These are phyloP conservation scores for Eumeta japonica DNA, from an alignment of 1,140 invertebrate species.

Conservation along the genomic window DNA sequence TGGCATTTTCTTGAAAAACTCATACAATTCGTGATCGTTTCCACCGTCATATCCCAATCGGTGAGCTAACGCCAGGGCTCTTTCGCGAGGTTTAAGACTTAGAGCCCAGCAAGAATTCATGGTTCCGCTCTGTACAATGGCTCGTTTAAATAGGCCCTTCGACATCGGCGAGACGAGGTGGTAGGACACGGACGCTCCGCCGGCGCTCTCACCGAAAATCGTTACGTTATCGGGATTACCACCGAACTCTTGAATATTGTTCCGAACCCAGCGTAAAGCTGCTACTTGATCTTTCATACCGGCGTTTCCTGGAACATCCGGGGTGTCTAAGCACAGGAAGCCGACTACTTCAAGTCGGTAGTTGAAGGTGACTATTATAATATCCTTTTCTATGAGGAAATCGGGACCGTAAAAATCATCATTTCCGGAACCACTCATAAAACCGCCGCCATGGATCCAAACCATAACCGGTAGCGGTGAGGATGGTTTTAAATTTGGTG, in stretches of 20 bases:
- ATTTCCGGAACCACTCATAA: conserved; percentile 27
- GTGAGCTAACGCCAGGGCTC: conserved; percentile 22
- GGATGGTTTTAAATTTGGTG: conserved; percentile 24
- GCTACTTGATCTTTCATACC: conserved; percentile 37
- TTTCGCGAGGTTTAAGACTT: conserved; percentile 17
- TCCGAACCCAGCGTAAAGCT: conserved; percentile 33
- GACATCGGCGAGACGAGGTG: conserved; percentile 60
- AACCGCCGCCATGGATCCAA: conserved; percentile 57
- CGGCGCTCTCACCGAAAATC: conserved; percentile 73
- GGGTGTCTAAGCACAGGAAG: conserved; percentile 51
- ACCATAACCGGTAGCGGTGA: conserved; percentile 44
- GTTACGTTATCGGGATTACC: conserved; percentile 73
- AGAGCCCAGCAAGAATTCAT: conserved; percentile 20
- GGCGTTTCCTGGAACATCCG: conserved; percentile 42
- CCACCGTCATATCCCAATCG: conserved; percentile 21
- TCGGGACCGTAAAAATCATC: conserved; percentile 59
- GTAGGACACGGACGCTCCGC: conserved; percentile 58
- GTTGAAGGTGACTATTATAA: conserved; percentile 69
- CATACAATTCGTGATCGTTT: conserved; percentile 18
- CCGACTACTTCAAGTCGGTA: conserved; percentile 67
- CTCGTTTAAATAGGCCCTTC: conserved; percentile 49
- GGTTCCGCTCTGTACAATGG: conserved; percentile 21
- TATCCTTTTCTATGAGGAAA: conserved; percentile 61
- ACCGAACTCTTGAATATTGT: conserved; percentile 62
- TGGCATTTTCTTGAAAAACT: conserved; percentile 19